These are phyloP conservation scores for Anthonomus grandis DNA, from an alignment of 1,140 invertebrate species.

Conservation along the genomic window DNA sequence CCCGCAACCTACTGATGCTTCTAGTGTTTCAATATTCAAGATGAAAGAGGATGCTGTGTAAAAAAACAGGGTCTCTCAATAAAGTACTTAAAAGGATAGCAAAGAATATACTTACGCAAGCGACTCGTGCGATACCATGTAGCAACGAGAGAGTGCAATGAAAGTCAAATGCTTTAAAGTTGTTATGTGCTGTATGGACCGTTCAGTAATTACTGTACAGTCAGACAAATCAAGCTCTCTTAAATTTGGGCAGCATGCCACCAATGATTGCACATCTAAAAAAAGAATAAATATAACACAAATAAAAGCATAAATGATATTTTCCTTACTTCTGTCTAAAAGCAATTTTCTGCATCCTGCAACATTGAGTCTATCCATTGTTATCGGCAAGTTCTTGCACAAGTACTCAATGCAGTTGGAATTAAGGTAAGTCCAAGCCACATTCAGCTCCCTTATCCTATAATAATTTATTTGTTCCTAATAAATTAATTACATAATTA, in stretches of 20 bases:
- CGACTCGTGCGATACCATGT: conserved; percentile 64
- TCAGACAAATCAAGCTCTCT: conserved; percentile 84
- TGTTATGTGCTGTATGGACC: conserved; percentile 58
- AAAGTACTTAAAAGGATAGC: not conserved
- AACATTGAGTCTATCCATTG: conserved; percentile 71
- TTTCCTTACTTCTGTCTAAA: conserved; percentile 65
- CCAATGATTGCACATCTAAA: conserved; percentile 67
- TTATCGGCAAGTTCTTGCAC: conserved; percentile 59
- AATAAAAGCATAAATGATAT: not conserved
- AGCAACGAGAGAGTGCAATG: conserved; percentile 80
- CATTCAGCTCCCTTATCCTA: conserved; percentile 71
- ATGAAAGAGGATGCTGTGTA: not conserved
- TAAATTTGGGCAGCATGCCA: conserved; percentile 65
- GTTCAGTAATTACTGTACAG: conserved; percentile 66
- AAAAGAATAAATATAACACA: conserved; percentile 2
- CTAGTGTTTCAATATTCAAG: too few relatives aligned
- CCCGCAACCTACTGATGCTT: too few relatives aligned
- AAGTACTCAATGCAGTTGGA: conserved; percentile 59
- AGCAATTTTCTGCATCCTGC: conserved; percentile 75
- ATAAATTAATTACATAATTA: conserved; percentile 14
- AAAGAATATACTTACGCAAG: conserved; percentile 54
- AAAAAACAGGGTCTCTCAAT: not conserved
- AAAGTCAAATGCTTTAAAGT: conserved; percentile 71
- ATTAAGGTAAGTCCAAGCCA: conserved; percentile 77
- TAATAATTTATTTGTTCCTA: conserved; percentile 30